Conservation (phyloP, 2,113 vertebrate species). For the Pantherophis guttatus region DNA sequence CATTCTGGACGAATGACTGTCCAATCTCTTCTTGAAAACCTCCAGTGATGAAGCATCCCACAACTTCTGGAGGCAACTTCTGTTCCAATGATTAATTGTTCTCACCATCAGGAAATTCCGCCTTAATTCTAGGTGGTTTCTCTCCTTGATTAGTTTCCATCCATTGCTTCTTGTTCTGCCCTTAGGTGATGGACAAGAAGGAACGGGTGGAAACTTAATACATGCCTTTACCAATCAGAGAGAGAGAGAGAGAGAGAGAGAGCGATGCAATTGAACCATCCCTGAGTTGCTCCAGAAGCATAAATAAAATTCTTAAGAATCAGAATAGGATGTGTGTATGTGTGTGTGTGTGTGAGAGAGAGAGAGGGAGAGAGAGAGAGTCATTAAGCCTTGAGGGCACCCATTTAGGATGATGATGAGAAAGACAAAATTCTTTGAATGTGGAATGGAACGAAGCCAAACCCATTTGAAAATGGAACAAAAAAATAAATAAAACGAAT, state of each 20-base stretch:
- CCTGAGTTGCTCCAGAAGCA: background rate
- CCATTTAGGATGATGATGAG: constrained; percentile 16
- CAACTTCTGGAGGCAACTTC: no score
- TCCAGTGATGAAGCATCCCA: no score
- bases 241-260: no score
- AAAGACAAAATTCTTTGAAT: constrained; percentile 50
- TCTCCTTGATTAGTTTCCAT: background rate
- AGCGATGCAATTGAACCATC: background rate
- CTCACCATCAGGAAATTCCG: background rate
- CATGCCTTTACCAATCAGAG: background rate
- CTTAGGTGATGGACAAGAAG: no score
- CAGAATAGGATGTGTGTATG: background rate
- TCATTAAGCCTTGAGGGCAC: constrained; percentile 5
- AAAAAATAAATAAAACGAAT: background rate
- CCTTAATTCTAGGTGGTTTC: background rate
- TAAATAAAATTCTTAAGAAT: background rate
- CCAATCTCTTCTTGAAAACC: no score
- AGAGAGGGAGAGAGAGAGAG: no score
- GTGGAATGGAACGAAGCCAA: constrained; percentile 51
- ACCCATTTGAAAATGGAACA: background rate
- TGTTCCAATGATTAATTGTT: background rate
- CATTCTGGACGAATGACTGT: no score
- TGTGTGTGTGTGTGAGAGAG: no score
- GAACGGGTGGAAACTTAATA: no score
- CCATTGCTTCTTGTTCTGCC: no score